These are phyloP conservation scores for Invenusta paracnida DNA, from an alignment of 2,888 invertebrate genomes.

Conservation along the genomic window DNA sequence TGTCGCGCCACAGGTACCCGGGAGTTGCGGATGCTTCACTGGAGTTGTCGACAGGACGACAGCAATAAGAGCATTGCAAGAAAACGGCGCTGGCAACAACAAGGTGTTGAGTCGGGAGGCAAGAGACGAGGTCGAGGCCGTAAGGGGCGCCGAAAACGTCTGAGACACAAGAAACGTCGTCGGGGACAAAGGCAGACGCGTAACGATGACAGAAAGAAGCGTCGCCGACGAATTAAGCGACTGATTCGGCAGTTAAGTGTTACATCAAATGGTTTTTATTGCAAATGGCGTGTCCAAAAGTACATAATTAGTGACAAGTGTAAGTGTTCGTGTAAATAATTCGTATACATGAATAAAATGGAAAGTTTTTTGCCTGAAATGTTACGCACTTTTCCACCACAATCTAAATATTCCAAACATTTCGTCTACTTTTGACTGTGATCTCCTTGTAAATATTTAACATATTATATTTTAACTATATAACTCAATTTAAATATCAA, in stretches of 20 bases:
- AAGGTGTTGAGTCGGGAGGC: not conserved
- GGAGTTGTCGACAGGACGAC: slow-evolving; percentile 51
- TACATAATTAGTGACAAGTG: slow-evolving; percentile 40
- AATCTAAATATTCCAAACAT: no score
- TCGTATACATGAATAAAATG: no score
- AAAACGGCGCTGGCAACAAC: not conserved
- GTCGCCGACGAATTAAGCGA: slow-evolving; percentile 30
- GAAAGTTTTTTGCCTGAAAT: no score
- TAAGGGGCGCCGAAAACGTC: not conserved
- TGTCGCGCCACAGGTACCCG: slow-evolving; percentile 53
- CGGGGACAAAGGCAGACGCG: not conserved
- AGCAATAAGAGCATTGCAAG: not conserved
- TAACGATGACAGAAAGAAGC: not conserved
- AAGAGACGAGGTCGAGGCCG: slow-evolving; percentile 24
- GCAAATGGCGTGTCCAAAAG: slow-evolving; percentile 38
- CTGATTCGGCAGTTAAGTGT: slow-evolving; percentile 15
- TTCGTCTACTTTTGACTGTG: no score
- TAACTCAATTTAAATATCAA: no score
- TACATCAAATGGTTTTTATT: slow-evolving; percentile 28
- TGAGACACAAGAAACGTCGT: not conserved
- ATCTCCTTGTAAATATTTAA: no score
- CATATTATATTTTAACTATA: no score
- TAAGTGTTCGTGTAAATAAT: slow-evolving; percentile 35
- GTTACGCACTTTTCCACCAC: no score
- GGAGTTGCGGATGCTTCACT: slow-evolving; percentile 52